These are phyloP conservation scores for Corythaeola cristata DNA, from an alignment of 2,113 vertebrate genomes.

Conservation along the genomic window DNA sequence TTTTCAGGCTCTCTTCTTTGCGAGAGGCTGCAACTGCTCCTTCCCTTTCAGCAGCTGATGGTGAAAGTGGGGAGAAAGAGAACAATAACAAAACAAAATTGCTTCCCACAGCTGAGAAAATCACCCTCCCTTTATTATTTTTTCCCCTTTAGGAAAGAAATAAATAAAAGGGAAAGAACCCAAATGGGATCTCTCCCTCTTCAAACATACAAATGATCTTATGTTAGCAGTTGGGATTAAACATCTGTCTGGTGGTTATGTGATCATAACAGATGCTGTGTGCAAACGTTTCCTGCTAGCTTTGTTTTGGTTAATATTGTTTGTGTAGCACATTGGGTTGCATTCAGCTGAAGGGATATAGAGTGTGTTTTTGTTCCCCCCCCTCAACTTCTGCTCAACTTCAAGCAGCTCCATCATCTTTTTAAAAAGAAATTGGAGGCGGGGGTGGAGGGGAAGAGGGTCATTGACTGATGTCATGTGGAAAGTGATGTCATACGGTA, in stretches of 20 bases:
- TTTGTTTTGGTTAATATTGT: slow-evolving; percentile 87
- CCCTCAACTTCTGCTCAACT: slow-evolving; percentile 65
- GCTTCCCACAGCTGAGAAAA: slow-evolving; percentile 72
- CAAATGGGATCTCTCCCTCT: slow-evolving; percentile 86
- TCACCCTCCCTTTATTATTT: slow-evolving; percentile 67
- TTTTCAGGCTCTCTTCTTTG: slow-evolving; percentile 30
- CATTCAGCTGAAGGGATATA: slow-evolving; percentile 79
- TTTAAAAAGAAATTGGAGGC: slow-evolving; percentile 54
- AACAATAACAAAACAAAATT: slow-evolving; percentile 62
- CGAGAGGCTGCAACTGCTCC: slow-evolving; percentile 18
- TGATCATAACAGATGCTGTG: slow-evolving; percentile 91
- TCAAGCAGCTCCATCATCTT: slow-evolving; percentile 68
- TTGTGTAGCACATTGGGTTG: slow-evolving; percentile 87
- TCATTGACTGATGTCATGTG: slow-evolving; percentile 49
- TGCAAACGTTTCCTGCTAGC: slow-evolving; percentile 81
- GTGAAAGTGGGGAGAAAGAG: slow-evolving; percentile 67
- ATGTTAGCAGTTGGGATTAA: slow-evolving; percentile 94
- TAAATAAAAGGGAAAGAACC: slow-evolving; percentile 78
- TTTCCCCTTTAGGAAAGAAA: slow-evolving; percentile 76
- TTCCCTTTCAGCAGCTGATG: slow-evolving; percentile 60
- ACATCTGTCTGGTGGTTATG: slow-evolving; percentile 95
- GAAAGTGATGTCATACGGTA: slow-evolving; percentile 67
- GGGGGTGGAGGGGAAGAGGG: slow-evolving; percentile 23
- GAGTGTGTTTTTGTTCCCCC: slow-evolving; percentile 59
- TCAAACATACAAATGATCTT: slow-evolving; percentile 93